phyloP scores from a whole-genome alignment of 2,113 vertebrate genomes.

The Melanostigma gelatinosum region DNA sequence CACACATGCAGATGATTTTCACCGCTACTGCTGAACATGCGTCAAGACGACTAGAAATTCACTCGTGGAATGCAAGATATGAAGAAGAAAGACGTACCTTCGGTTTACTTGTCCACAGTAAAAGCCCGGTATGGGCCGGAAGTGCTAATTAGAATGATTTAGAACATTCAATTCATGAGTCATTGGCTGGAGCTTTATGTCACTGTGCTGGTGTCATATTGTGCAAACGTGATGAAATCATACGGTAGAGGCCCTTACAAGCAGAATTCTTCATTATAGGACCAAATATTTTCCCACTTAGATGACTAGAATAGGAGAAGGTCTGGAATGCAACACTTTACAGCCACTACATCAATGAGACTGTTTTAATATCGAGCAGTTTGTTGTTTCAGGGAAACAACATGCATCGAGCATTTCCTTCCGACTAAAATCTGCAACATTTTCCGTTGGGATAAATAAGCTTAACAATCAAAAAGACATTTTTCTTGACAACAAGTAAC shows the following conservation, averaged over 20 bases:
- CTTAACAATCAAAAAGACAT: background rate
- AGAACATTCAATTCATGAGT: slow-evolving; percentile 18
- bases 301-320: background rate
- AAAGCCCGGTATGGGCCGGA: slow-evolving; percentile 4
- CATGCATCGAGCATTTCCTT: background rate
- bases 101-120: slow-evolving; percentile 16
- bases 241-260: background rate
- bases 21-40: slow-evolving; percentile 17
- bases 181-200: background rate
- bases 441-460: background rate
- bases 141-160: slow-evolving; percentile 53
- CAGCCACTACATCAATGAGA: background rate
- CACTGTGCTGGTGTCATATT: slow-evolving; percentile 5
- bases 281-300: background rate
- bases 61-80: background rate
- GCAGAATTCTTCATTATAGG: background rate
- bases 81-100: slow-evolving; percentile 3
- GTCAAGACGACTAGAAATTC: slow-evolving; percentile 20
- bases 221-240: background rate
- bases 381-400: background rate
- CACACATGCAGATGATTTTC: slow-evolving; percentile 49
- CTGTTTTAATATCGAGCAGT: background rate
- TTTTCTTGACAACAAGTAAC: background rate
- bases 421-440: background rate
- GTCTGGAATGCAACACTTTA: background rate